Evolutionary conservation across 2,797 vertebrate species (phyloP).

Genomic region (Melanotaenia maccullochi): DNA sequence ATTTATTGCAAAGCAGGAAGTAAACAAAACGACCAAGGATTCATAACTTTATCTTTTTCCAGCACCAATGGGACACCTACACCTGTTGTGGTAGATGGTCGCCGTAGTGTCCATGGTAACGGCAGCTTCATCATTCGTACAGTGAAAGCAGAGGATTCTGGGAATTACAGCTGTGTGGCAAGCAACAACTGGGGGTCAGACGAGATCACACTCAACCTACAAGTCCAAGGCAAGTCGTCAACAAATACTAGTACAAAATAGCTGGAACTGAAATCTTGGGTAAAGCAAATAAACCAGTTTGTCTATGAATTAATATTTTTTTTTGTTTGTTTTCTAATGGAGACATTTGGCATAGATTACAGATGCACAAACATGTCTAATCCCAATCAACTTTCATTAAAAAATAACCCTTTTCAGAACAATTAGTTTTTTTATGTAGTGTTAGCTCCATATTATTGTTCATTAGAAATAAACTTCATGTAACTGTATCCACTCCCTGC

Average conservation of each 20-base stretch:
- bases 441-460: neutral
- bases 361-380: neutral
- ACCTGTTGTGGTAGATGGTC: conserved; percentile 93
- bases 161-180: conserved; percentile 96
- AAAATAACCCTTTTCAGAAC: neutral
- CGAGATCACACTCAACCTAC: conserved; percentile 95
- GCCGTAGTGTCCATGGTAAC: conserved; percentile 92
- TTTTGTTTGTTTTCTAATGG: neutral
- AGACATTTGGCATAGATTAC: neutral
- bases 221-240: conserved; percentile 90
- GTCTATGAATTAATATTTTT: neutral
- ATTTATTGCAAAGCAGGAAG: neutral
- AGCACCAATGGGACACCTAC: conserved; percentile 94
- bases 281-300: neutral
- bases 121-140: conserved; percentile 98
- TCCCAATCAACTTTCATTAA: neutral
- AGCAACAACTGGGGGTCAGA: conserved; percentile 98
- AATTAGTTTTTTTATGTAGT: neutral
- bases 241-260: neutral
- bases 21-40: neutral
- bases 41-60: conserved; percentile 14
- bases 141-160: conserved; percentile 97
- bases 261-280: neutral
- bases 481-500: neutral
- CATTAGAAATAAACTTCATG: no score